Percentiles rank a stretch among this genome's conserved stretches.
phyloP scores from a whole-genome alignment of 92 coral and sea anemone genomes.

The Porites rus region DNA sequence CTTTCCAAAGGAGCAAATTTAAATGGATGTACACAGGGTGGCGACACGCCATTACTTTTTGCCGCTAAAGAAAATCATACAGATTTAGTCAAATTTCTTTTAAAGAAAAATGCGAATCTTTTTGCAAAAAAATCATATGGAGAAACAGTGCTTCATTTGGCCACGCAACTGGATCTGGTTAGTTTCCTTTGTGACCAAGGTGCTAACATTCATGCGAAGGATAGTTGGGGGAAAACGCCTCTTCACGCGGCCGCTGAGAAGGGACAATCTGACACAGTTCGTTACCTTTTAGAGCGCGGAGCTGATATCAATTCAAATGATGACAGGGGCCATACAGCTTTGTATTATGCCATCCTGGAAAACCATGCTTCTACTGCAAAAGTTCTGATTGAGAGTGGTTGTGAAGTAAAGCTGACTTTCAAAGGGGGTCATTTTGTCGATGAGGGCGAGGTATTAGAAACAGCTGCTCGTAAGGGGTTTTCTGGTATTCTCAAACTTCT shows the following conservation, averaged over 20 bases:
- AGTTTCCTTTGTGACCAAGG: conserved; percentile 44
- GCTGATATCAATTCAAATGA: conserved; percentile 17
- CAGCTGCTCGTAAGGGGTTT: background rate
- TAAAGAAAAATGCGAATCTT: background rate
- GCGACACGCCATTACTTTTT: conserved; percentile 11
- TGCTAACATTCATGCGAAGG: background rate
- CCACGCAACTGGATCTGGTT: conserved; percentile 26
- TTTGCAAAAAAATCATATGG: background rate
- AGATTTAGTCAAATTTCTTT: conserved; percentile 18
- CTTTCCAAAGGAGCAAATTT: background rate
- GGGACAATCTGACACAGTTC: conserved; percentile 19
- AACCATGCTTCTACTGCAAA: conserved; percentile 9
- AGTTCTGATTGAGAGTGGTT: conserved; percentile 18
- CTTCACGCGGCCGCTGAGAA: conserved; percentile 13
- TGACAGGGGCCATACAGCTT: background rate
- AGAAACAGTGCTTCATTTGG: conserved; percentile 21
- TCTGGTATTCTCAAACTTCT: conserved; percentile 11
- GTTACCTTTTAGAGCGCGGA: conserved; percentile 17
- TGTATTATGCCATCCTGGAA: conserved; percentile 1
- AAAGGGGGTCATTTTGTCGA: background rate
- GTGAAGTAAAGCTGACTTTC: background rate
- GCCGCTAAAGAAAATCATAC: conserved; percentile 18
- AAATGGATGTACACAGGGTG: background rate
- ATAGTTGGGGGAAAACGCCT: background rate
- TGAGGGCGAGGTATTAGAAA: background rate